Percentiles rank a stretch among this genome's conserved stretches.
Evolutionary conservation across 1,140 invertebrate species (phyloP).

Genomic region (Pentalonia nigronervosa): DNA sequence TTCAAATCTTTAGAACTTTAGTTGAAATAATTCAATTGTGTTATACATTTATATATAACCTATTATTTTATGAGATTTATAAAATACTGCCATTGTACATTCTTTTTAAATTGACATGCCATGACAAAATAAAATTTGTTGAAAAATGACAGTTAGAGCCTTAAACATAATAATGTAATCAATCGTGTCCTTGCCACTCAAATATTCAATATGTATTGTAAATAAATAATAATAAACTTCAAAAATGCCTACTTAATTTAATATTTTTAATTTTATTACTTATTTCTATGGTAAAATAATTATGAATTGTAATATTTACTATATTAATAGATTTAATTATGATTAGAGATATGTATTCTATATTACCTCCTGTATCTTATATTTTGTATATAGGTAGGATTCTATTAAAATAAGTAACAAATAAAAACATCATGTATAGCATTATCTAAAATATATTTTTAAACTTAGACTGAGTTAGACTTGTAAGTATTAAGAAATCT

Average conservation of each 20-base stretch:
- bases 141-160: neutral
- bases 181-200: neutral
- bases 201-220: neutral
- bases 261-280: neutral
- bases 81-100: neutral
- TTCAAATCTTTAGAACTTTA: conserved; percentile 22
- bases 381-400: no score
- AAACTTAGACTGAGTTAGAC: neutral
- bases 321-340: no score
- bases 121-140: conserved; percentile 9
- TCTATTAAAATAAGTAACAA: neutral
- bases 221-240: neutral
- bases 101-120: neutral
- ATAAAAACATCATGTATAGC: neutral
- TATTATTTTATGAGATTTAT: conserved; percentile 24
- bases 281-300: no score
- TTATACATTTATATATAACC: neutral
- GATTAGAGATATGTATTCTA: no score
- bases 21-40: conserved; percentile 32
- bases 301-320: no score
- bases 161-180: neutral
- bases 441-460: neutral
- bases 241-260: neutral
- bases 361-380: no score
- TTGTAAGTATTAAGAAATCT: neutral